Conservation (phyloP, 1,140 invertebrate genomes). For the Drosophila busckii region DNA sequence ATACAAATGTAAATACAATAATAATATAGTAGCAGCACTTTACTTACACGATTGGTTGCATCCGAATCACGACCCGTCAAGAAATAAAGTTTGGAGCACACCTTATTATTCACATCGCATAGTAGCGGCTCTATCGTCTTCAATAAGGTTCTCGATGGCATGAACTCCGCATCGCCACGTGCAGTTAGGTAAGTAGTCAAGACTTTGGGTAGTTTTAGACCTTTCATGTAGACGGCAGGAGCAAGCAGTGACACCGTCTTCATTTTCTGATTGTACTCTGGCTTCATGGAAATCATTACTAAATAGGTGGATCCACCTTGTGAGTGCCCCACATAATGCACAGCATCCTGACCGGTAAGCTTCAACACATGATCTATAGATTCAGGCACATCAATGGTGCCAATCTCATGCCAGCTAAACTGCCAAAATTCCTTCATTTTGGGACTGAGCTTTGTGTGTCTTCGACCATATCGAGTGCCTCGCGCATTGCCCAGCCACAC, state of each 20-base stretch:
- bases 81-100: too few relatives aligned
- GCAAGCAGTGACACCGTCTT: slow-evolving; percentile 80
- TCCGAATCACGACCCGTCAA: too few relatives aligned
- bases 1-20: too few relatives aligned
- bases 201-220: too few relatives aligned
- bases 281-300: slow-evolving; percentile 77
- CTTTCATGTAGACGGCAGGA: too few relatives aligned
- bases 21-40: too few relatives aligned
- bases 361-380: slow-evolving; percentile 82
- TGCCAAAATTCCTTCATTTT: slow-evolving; percentile 83
- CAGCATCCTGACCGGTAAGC: slow-evolving; percentile 78
- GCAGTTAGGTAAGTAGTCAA: too few relatives aligned
- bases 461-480: slow-evolving; percentile 84
- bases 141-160: too few relatives aligned
- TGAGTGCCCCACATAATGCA: slow-evolving; percentile 83
- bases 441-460: slow-evolving; percentile 80
- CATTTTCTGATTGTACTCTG: slow-evolving; percentile 81
- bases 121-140: too few relatives aligned
- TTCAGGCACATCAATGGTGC: slow-evolving; percentile 83
- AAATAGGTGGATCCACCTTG: slow-evolving; percentile 75
- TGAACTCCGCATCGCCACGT: too few relatives aligned
- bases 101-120: too few relatives aligned
- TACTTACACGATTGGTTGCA: too few relatives aligned
- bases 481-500: slow-evolving; percentile 84
- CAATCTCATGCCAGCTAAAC: slow-evolving; percentile 85